Evolutionary conservation across 2,113 vertebrate genomes (phyloP), one percentile per base, ranked within the genome.

Genomic region (Clarias magur): DNA sequence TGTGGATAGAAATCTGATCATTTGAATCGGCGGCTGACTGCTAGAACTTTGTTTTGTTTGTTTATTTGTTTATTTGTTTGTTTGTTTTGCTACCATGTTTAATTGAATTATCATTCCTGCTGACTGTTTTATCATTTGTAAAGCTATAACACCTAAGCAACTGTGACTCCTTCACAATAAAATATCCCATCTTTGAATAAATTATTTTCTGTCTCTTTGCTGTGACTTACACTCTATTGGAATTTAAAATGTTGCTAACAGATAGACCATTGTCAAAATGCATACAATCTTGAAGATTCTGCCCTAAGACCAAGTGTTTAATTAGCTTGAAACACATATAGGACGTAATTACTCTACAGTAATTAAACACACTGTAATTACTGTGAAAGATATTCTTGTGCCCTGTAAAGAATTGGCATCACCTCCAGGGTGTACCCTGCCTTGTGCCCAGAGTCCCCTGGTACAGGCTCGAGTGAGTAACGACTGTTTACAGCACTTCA

Each of bases 91-190:
- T 85, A 62, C 27, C 60, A 82, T 54, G 48, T 83, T 80, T 85
- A 34, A 1, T 27, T 84, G 11, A 72, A 79, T 67, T 62, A 83
- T 72, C 34, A 73, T 80, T 88, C 85, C 67, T 87, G 78, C 68
- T 54, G 62, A 75, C 68, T n/a, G 23, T 82, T 85, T 83, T 56
- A 78, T 76, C 42, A 68, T 81, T 85, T 90, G 85, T 88, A 38
- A 85, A 82, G 79, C 59, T 83, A 83, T 82, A 81, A 72, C 60
- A 78, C 82, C 83, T 88, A 85, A 79, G 27, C 73, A 82, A 90
- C 73, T 86, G 85, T 85, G 87, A 88, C 86, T 84, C 80, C 59
- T 86, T 90, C 84, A 85, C 73, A 90, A 88, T 90, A 89, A 91
- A 48, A 91, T 82, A 48, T 82, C 63, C 67, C 84, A 81, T 75